phyloP scores from a whole-genome alignment of 2,888 invertebrate species.

The Erebia ligea region DNA sequence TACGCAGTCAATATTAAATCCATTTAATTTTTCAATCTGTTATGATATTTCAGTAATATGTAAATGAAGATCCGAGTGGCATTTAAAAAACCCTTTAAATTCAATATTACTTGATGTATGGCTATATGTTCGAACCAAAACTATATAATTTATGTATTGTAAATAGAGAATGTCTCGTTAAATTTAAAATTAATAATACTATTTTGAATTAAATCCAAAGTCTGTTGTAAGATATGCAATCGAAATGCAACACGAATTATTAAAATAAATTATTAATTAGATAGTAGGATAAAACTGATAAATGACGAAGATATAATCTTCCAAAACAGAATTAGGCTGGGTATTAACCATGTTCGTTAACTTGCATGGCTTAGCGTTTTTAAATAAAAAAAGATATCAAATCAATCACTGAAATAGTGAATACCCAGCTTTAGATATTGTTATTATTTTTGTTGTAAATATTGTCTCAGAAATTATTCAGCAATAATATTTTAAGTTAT shows the following conservation, averaged over 20 bases:
- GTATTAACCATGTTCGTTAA: background rate
- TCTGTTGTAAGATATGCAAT: constrained; percentile 7
- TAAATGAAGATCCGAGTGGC: too few species aligned
- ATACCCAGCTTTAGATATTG: background rate
- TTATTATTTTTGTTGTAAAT: background rate
- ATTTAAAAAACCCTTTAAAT: too few species aligned
- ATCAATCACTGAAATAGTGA: background rate
- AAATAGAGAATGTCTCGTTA: background rate
- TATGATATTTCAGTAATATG: too few species aligned
- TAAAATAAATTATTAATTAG: background rate
- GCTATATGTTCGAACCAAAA: too few species aligned
- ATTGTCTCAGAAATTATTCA: background rate
- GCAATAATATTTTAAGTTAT: background rate
- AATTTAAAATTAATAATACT: background rate
- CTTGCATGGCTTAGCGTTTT: too few species aligned
- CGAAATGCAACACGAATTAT: constrained; percentile 10
- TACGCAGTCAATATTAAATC: too few species aligned
- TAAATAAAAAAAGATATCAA: too few species aligned
- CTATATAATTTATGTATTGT: background rate
- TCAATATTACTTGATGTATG: too few species aligned
- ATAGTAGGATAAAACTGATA: too few species aligned
- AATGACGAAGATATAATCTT: constrained; percentile 6
- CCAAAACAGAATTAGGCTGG: background rate
- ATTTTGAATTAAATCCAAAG: background rate
- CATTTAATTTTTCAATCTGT: too few species aligned